These are phyloP conservation scores for Cabera pusaria DNA, from an alignment of 2,888 invertebrate species.

Conservation along the genomic window DNA sequence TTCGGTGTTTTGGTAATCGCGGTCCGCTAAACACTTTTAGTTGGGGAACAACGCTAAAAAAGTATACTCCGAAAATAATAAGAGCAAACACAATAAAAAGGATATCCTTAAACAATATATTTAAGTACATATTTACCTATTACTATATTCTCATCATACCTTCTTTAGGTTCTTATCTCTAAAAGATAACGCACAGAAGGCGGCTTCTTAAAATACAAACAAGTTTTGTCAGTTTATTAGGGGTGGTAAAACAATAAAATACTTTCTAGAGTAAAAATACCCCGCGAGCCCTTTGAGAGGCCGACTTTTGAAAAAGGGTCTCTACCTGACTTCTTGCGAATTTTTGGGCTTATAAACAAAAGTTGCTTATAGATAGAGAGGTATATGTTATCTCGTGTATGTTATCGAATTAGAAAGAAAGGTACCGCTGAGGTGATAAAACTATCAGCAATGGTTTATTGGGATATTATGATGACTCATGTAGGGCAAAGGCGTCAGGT, in stretches of 20 bases:
- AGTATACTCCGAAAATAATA: too few species aligned
- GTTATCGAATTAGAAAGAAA: too few species aligned
- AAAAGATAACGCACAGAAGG: conserved; percentile 47
- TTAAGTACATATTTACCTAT: neutral
- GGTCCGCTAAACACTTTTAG: too few species aligned
- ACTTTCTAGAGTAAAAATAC: conserved; percentile 45
- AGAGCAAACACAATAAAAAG: conserved; percentile 2
- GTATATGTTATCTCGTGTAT: too few species aligned
- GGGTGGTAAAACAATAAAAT: conserved; percentile 66
- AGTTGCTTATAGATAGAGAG: conserved; percentile 3
- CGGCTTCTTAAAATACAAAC: conserved; percentile 60
- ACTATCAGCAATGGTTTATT: too few species aligned
- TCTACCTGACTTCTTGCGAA: conserved; percentile 61
- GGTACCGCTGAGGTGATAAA: too few species aligned
- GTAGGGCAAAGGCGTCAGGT: too few species aligned
- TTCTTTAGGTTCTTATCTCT: conserved; percentile 12
- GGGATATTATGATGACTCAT: too few species aligned
- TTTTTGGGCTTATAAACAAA: conserved; percentile 32
- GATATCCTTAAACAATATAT: too few species aligned
- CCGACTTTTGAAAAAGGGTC: conserved; percentile 40
- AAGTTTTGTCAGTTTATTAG: conserved; percentile 53
- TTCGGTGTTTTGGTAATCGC: too few species aligned
- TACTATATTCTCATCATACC: conserved; percentile 1
- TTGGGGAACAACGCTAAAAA: too few species aligned
- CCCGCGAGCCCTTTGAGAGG: conserved; percentile 28